These are phyloP conservation scores for Mus spretus DNA, from an alignment of 2,797 vertebrate species.

Conservation along the genomic window DNA sequence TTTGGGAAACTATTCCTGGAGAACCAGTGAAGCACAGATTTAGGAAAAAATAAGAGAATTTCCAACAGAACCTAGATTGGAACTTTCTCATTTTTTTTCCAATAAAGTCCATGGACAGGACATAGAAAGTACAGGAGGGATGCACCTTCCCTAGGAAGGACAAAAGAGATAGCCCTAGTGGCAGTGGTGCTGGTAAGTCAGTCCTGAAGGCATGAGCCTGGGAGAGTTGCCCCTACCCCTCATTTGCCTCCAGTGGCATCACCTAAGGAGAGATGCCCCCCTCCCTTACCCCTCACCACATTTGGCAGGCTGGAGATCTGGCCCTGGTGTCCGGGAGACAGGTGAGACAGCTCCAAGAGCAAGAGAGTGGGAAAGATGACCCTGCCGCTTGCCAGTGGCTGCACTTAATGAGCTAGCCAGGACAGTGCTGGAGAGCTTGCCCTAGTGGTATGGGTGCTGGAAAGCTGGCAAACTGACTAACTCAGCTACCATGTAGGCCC, in stretches of 20 bases:
- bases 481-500: neutral
- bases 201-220: neutral
- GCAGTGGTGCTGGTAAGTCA: neutral
- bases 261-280: neutral
- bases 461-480: neutral
- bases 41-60: neutral
- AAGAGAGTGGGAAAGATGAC: neutral
- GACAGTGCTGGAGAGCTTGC: neutral
- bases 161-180: neutral
- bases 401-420: neutral
- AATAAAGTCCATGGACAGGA: neutral
- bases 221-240: neutral
- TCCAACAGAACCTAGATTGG: neutral
- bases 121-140: neutral
- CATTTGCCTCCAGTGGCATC: neutral
- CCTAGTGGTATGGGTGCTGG: neutral
- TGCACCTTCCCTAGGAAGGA: neutral
- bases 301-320: neutral
- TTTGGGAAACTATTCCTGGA: neutral
- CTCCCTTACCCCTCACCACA: neutral
- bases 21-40: neutral
- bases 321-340: neutral
- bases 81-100: neutral
- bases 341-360: neutral
- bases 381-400: neutral